Percentiles rank a stretch among this genome's conserved stretches.
Conservation (phyloP, 2,113 vertebrate genomes). For the Pedionomus torquatus region DNA sequence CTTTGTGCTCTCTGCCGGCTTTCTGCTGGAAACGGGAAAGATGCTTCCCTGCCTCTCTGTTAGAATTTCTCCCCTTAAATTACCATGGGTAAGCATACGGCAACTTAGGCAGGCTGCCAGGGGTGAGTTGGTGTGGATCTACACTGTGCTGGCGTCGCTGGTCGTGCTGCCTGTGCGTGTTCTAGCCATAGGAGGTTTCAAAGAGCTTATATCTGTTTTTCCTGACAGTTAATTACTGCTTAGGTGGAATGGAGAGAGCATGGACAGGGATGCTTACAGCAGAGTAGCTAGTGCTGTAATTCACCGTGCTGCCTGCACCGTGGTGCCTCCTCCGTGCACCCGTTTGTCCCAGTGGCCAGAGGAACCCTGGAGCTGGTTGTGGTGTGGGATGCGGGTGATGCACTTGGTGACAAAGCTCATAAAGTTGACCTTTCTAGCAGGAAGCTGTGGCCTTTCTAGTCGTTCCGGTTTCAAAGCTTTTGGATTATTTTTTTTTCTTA, state of each 20-base stretch:
- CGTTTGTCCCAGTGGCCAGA: not conserved
- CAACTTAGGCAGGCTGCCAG: not conserved
- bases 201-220: not conserved
- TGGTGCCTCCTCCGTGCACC: rapidly evolving
- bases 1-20: not conserved
- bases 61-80: not conserved
- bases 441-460: not conserved
- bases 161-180: not conserved
- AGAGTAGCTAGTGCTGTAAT: not conserved
- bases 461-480: not conserved
- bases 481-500: not conserved
- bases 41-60: not conserved
- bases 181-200: not conserved
- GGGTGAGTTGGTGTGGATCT: not conserved
- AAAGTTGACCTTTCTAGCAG: rapidly evolving
- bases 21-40: not conserved
- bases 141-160: not conserved
- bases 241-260: not conserved
- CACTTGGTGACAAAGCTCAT: not conserved
- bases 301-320: not conserved
- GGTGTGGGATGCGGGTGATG: not conserved
- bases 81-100: not conserved
- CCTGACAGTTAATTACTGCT: not conserved
- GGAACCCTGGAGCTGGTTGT: not conserved
- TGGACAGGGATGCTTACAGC: not conserved